Conservation (phyloP, 2,888 invertebrate species). For the Mythimna pallens region DNA sequence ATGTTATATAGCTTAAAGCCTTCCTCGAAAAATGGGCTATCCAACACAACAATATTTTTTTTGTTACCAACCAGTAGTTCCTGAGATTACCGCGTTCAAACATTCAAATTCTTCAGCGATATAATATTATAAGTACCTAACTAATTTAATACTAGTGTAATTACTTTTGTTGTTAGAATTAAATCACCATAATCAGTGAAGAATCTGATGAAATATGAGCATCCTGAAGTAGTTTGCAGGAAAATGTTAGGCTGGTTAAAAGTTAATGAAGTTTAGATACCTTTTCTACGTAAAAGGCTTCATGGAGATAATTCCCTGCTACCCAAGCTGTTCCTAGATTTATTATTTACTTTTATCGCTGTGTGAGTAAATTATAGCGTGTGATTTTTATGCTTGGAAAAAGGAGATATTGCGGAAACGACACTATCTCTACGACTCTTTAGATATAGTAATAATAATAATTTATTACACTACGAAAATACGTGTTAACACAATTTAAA, state of each 20-base stretch:
- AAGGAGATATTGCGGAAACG: neutral
- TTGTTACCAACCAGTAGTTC: too few species aligned
- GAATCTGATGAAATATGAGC: neutral
- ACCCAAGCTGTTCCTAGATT: neutral
- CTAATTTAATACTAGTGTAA: too few species aligned
- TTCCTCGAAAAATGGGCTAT: too few species aligned
- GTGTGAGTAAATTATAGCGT: neutral
- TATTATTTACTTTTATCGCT: neutral
- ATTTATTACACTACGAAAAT: too few species aligned
- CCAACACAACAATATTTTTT: too few species aligned
- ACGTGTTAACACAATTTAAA: too few species aligned
- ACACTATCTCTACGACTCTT: neutral
- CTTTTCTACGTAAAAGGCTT: neutral
- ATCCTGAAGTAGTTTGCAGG: neutral
- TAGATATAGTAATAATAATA: too few species aligned
- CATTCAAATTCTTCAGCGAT: too few species aligned
- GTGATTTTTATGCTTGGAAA: neutral
- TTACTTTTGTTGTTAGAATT: neutral
- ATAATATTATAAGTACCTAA: too few species aligned
- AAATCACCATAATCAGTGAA: neutral
- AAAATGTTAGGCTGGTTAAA: constrained; percentile 2
- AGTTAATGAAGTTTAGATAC: neutral
- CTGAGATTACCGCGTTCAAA: too few species aligned
- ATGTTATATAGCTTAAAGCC: too few species aligned
- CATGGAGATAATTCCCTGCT: neutral